These are phyloP conservation scores for Osmerus eperlanus DNA, from an alignment of 2,113 vertebrate genomes.

Conservation along the genomic window DNA sequence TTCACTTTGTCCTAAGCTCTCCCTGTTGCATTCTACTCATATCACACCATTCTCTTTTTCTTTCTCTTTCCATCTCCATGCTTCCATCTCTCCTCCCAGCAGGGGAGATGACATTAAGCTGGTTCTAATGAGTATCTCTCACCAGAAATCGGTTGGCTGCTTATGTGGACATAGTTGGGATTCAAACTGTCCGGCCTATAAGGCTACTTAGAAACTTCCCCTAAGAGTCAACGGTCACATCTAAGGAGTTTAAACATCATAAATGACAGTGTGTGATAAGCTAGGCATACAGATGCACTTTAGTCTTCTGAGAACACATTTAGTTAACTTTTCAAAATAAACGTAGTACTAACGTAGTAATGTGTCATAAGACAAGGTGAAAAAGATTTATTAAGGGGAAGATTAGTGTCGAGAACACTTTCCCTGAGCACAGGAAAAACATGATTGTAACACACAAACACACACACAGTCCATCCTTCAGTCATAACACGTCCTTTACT, in stretches of 20 bases:
- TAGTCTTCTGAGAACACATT: neutral
- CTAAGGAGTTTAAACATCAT: neutral
- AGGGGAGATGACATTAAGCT: constrained; percentile 35
- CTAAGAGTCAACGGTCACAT: too few species aligned
- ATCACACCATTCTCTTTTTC: constrained; percentile 6
- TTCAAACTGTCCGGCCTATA: constrained; percentile 11
- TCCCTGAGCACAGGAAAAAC: neutral
- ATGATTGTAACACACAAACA: neutral
- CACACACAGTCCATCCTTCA: constrained; percentile 28
- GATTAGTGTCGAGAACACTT: neutral
- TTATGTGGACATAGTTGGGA: constrained; percentile 43
- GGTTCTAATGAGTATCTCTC: constrained; percentile 50
- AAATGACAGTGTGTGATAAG: neutral
- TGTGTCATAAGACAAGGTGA: neutral
- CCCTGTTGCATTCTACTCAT: constrained; percentile 29
- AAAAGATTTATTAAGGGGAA: too few species aligned
- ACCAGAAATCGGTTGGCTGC: constrained; percentile 15
- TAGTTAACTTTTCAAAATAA: too few species aligned
- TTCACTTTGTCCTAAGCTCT: constrained; percentile 13
- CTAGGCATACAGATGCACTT: neutral
- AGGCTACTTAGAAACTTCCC: neutral
- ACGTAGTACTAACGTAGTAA: too few species aligned
- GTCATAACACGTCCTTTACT: constrained; percentile 28
- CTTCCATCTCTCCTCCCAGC: neutral
- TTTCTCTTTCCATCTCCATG: constrained; percentile 25